Evolutionary conservation across 2,888 invertebrate species (phyloP).

Genomic region (Himalopsyche anomala): DNA sequence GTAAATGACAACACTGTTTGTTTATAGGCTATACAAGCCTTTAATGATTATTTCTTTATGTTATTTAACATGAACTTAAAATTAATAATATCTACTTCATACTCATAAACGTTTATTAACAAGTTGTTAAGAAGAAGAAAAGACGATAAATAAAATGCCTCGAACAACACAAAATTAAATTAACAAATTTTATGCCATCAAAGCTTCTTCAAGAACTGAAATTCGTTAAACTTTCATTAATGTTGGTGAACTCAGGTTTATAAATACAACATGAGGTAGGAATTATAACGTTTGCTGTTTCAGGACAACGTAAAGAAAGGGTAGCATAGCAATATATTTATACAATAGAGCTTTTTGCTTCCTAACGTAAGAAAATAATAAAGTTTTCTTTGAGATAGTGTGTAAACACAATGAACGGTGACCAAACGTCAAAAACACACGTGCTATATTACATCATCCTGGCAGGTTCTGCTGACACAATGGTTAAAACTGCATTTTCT

Average conservation of each 20-base stretch:
- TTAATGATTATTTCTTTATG: too few relatives aligned
- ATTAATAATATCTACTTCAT: too few relatives aligned
- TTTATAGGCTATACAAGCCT: too few relatives aligned
- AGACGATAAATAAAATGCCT: not conserved
- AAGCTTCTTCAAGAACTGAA: not conserved
- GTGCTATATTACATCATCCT: not conserved
- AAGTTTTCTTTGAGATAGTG: conserved; percentile 8
- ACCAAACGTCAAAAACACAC: not conserved
- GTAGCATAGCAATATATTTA: not conserved
- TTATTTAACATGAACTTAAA: too few relatives aligned
- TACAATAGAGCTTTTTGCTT: conserved; percentile 16
- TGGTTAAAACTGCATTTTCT: too few relatives aligned
- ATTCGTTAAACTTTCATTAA: conserved; percentile 4
- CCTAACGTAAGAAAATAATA: not conserved
- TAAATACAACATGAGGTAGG: conserved; percentile 21
- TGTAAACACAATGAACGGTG: not conserved
- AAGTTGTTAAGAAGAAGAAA: not conserved
- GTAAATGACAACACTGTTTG: too few relatives aligned
- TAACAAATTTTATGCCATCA: not conserved
- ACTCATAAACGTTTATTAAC: too few relatives aligned
- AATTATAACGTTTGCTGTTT: conserved; percentile 29
- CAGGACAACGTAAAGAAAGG: not conserved
- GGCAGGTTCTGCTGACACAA: too few relatives aligned
- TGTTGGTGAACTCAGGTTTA: not conserved
- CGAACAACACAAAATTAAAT: not conserved